phyloP scores from a whole-genome alignment of 2,888 invertebrate genomes.

The Zhuqinia jingwanae region DNA sequence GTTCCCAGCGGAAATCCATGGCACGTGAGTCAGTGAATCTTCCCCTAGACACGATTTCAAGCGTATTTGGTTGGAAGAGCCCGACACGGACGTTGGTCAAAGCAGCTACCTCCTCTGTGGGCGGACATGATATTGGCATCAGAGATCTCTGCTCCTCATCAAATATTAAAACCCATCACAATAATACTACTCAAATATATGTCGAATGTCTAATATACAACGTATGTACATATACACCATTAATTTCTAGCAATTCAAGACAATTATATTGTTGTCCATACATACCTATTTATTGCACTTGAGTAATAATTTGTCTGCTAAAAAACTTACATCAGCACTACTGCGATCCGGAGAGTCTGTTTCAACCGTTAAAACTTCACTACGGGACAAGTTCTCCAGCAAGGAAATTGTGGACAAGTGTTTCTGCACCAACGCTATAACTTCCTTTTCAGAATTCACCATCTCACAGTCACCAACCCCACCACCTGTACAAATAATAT shows the following conservation, averaged over 20 bases:
- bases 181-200: too few species aligned
- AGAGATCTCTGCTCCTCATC: slow-evolving; percentile 47
- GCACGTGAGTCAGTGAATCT: slow-evolving; percentile 62
- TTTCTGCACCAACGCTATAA: slow-evolving; percentile 72
- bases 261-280: too few species aligned
- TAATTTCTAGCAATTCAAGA: too few species aligned
- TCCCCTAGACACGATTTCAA: slow-evolving; percentile 72
- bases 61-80: slow-evolving; percentile 72
- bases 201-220: too few species aligned
- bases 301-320: too few species aligned
- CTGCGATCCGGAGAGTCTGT: slow-evolving; percentile 3
- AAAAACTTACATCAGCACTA: slow-evolving; percentile 62
- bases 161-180: too few species aligned
- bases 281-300: too few species aligned
- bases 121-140: slow-evolving; percentile 72
- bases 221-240: too few species aligned
- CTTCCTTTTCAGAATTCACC: slow-evolving; percentile 68
- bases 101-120: slow-evolving; percentile 72
- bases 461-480: slow-evolving; percentile 74
- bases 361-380: slow-evolving; percentile 71
- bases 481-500: slow-evolving; percentile 53
- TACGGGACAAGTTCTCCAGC: slow-evolving; percentile 70
- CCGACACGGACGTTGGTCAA: slow-evolving; percentile 72
- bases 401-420: slow-evolving; percentile 72
- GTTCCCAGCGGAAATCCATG: slow-evolving; percentile 73